Evolutionary conservation across 1,140 invertebrate species (phyloP).

Genomic region (Solenopsis invicta): DNA sequence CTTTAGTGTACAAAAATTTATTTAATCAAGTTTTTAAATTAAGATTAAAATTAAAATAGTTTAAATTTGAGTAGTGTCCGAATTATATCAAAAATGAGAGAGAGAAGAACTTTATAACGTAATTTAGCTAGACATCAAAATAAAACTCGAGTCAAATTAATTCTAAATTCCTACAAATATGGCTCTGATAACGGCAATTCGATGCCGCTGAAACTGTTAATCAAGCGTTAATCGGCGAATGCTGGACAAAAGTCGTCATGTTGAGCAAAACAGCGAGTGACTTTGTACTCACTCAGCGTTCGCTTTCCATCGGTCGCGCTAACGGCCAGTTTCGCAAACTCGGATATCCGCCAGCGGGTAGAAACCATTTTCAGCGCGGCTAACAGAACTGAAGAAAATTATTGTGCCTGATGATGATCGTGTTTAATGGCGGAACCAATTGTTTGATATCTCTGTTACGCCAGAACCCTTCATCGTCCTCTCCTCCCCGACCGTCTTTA

Average conservation of each 20-base stretch:
- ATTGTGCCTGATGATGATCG: conserved; percentile 55
- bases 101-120: neutral
- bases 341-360: conserved; percentile 73
- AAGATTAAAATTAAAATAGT: neutral
- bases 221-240: neutral
- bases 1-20: neutral
- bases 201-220: conserved; percentile 36
- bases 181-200: neutral
- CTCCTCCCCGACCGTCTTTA: conserved; percentile 36
- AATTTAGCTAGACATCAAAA: neutral
- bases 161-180: neutral
- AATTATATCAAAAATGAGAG: neutral
- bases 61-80: neutral
- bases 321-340: conserved; percentile 71
- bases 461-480: conserved; percentile 62
- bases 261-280: neutral
- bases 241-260: neutral
- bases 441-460: conserved; percentile 72
- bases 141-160: neutral
- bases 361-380: conserved; percentile 52
- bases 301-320: conserved; percentile 31
- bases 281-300: conserved; percentile 11
- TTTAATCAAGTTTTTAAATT: neutral
- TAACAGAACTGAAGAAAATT: conserved; percentile 59
- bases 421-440: conserved; percentile 63